Evolutionary conservation across 2,797 vertebrate species (phyloP).

Genomic region (Rhinella marina): DNA sequence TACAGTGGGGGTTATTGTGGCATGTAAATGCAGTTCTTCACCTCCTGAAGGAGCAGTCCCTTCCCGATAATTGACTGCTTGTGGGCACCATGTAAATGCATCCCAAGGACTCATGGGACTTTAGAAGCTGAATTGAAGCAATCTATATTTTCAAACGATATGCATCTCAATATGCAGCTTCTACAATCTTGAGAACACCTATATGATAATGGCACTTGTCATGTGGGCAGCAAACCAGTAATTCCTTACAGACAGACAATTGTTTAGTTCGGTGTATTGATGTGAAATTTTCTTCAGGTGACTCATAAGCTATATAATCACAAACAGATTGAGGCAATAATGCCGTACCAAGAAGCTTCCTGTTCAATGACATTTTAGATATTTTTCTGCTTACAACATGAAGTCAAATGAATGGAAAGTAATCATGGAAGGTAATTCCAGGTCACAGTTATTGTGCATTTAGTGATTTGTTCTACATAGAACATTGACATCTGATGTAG

Average conservation of each 20-base stretch:
- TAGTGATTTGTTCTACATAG: not conserved
- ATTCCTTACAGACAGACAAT: not conserved
- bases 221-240: not conserved
- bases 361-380: constrained; percentile 35
- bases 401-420: constrained; percentile 7
- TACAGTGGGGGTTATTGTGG: no score
- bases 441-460: not conserved
- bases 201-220: not conserved
- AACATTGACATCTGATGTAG: not conserved
- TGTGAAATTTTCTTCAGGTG: constrained; percentile 28
- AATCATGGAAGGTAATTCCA: not conserved
- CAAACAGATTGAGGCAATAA: constrained; percentile 25
- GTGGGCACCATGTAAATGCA: no score
- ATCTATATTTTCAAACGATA: not conserved
- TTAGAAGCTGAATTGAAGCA: not conserved
- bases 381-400: constrained; percentile 20
- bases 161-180: not conserved
- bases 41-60: no score
- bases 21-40: no score
- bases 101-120: not conserved
- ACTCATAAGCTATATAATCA: constrained; percentile 29
- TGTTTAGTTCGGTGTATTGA: not conserved
- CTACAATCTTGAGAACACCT: not conserved
- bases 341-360: not conserved
- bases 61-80: no score